Base-by-base conservation (phyloP, 2,797 vertebrate species). In the Dromococcyx pavoninus region DNA sequence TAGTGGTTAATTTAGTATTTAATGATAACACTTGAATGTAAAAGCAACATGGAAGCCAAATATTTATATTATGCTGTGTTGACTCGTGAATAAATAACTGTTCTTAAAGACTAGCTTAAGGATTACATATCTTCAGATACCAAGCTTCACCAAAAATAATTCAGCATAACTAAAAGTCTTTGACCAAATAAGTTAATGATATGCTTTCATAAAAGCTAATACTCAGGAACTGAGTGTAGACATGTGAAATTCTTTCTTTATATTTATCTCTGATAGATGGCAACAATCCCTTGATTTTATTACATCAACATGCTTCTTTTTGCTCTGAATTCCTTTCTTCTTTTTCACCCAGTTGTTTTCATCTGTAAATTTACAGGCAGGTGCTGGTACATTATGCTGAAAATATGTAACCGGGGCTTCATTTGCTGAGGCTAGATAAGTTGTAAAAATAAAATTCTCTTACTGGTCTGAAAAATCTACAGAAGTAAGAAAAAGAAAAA, bases 141-240 rank as follows among this genome's bases (percentile, higher is more conserved):
- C 24, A 93, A 30, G 17, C 19, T 92, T 93, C 87, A 77, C 76
- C 53, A 50, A 80, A 90, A 95, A 81, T 79, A 94, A 89, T 75
- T 70, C 65, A 83, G 19, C 66, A 79, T 94, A 76, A 95, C 94
- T 93, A 95, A 96, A 89, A 17, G 32, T 76, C 32, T 93, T 53
- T 37, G 91, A 89, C 30, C 27, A 57, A 48, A 53, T 9, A 73
- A 95, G 81, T 88, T 83, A 96, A 97, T 96, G 9, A 85, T 74
- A 74, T 50, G 37, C 39, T 88, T 93, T 95, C 66, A 90, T 62
- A 27, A 96, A 92, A 94, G 32, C 75, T 83, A 96, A 73, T 6
- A 91, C 37, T 81, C 37, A 69, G 71, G 60, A 94, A 84, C 61
- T 58, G 64, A 90, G 37, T 11, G 75, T 76, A 71, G 61, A 19